Evolutionary conservation across 1,140 invertebrate species (phyloP), one percentile per base, ranked within the genome.

Genomic region (Listronotus bonariensis): DNA sequence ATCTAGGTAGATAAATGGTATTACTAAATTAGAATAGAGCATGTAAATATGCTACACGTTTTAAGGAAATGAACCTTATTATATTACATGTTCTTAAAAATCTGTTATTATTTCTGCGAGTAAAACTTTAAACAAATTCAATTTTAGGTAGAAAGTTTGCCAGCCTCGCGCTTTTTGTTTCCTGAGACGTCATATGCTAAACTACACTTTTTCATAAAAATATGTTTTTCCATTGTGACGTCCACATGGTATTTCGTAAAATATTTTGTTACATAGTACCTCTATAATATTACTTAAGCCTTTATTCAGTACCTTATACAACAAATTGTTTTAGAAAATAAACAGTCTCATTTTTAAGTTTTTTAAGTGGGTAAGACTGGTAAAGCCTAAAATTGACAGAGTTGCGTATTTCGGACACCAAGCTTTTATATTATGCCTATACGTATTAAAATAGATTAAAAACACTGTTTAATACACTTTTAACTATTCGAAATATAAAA

Each of bases 141-240:
- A n/a, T 46, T 46, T 48, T 60, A 43, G 36, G n/a, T 51, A 62
- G 61, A 70, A 73, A 77, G 77, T 78, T 78, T 78, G 77, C 77
- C 77, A 78, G 76, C 77, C 77, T 74, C 74, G 66, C 68, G 75
- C 74, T 78, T 78, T 67, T 56, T 67, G 62, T 68, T 62, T 66
- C 65, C 46, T 17, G 53, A 64, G 68, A 62, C 69, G 73, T 70
- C 67, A 61, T 55, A 18, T 54, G 57, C 43, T 34, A 58, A 58
- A 11, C 40, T 20, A 61, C 51, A 41, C 41, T 64, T 20, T 52
- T 18, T 41, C 41, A 55, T 10, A 12, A 43, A 36, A 42, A 17
- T 32, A 15, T 26, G 60, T 48, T 67, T 42, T 55, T 45, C 61
- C 58, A 69, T 63, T 42, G 60, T 64, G 65, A 49, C 68, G 51